A percentile compares a stretch with the other conserved stretches of the same genome.
These are phyloP conservation scores for Melieria picta DNA, from an alignment of 2,888 invertebrate species.

Conservation along the genomic window DNA sequence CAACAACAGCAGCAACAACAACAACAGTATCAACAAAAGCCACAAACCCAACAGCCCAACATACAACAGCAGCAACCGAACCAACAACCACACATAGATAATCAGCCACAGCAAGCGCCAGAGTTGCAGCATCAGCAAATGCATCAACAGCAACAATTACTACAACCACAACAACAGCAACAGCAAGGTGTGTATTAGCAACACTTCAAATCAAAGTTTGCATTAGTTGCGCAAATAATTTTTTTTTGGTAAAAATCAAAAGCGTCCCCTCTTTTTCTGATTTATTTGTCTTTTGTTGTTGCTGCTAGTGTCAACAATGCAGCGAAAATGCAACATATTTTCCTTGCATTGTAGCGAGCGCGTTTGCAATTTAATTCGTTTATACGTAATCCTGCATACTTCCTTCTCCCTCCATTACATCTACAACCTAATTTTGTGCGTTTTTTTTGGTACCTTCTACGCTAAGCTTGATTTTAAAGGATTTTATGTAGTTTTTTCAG, in stretches of 20 bases:
- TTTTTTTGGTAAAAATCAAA: conserved; percentile 3
- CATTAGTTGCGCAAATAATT: conserved; percentile 13
- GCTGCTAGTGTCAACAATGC: conserved; percentile 17
- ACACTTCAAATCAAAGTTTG: conserved; percentile 1
- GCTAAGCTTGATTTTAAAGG: conserved; percentile 62
- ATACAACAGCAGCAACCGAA: conserved; percentile 26
- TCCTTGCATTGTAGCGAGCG: conserved; percentile 14
- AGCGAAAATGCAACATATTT: conserved; percentile 6
- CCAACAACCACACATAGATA: conserved; percentile 16
- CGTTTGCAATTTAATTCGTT: background rate
- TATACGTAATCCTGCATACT: too few relatives aligned
- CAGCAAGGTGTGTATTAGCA: conserved; percentile 29
- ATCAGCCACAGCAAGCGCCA: conserved; percentile 22
- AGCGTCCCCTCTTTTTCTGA: background rate
- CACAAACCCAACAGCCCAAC: conserved; percentile 27
- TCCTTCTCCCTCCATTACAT: too few relatives aligned
- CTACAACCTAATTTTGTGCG: background rate
- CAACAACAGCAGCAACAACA: conserved; percentile 28
- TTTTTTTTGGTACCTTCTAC: conserved; percentile 34
- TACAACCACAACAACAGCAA: conserved; percentile 19
- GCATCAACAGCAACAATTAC: conserved; percentile 23
- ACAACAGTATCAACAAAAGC: conserved; percentile 33
- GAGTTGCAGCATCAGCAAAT: conserved; percentile 13
- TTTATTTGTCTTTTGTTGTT: background rate
- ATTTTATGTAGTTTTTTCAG: conserved; percentile 68